Evolutionary conservation across 2,797 vertebrate genomes (phyloP), one percentile per base, ranked within the genome.

Genomic region (Pelodytes ibericus): DNA sequence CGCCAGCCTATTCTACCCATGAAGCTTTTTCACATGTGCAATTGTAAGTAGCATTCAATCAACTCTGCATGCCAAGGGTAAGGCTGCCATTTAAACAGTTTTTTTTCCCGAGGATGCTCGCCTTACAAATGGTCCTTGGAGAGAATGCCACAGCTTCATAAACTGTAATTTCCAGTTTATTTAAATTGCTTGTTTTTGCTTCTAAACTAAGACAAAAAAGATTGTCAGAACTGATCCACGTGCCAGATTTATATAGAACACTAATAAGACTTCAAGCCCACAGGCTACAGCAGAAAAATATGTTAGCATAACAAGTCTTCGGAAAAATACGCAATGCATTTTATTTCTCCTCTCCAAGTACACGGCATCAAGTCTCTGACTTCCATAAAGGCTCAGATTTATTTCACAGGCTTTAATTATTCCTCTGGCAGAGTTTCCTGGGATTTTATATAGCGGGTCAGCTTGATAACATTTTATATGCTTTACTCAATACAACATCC

Each of bases 231-330:
- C 30, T 24, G 68, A 63, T 63, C 63, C 29, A 41, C 27, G 11
- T 56, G 65, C 58, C 74, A 30, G 58, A 44, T 75, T 76, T 57
- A 76, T 76, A 70, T 70, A 71, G 74, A 76, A 71, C 58, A 76
- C 59, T 70, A 70, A 76, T 76, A 76, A 63, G 47, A 26, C 49
- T 64, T 62, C 41, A 71, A 70, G 66, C 74, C 74, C 33, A 76
- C 24, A 57, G 74, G 74, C 74, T 64, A 18, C 33, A 67, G 62
- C 53, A 60, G 63, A 60, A 67, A 53, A 53, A 53, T 6, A 60
- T 57, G 47, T 63, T 41, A 33, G 49, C 30, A 56, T 71, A 67
- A 70, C 69, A 75, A 69, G 25, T 53, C 18, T 60, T 26, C 47
- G 56, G n/a, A n/a, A n/a, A n/a, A n/a, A 76, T 71, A 59, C 31